Base-by-base conservation (phyloP, 2,113 vertebrate genomes). In the Alces alces region DNA sequence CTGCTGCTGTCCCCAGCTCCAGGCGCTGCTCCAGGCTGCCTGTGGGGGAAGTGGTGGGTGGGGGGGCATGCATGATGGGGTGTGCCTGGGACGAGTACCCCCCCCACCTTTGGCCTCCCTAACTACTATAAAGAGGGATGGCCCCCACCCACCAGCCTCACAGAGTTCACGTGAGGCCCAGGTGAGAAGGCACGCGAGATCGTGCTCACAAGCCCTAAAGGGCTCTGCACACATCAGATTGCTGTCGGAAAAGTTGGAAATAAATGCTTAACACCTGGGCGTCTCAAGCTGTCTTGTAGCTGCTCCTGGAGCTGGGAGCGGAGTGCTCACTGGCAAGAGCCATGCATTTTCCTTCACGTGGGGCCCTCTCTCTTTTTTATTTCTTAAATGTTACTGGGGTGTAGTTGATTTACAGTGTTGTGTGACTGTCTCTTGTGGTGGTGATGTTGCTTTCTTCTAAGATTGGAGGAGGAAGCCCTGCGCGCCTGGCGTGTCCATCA, bases 261-360 rank as follows among this genome's bases (percentile, higher is more conserved):
- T n/a, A 17, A 13, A 33, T 52, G 7, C 50, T 3, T 9, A 15
- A 36, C 27, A 25, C 39, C 19, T n/a, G 17, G 27, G 27, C 3
- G 4, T 28, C 43, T 15, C 27, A 3, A 50, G 58, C 33, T 50
- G 9, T 17, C 47, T 61, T 14, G 3, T 43, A 30, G 50, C 90
- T 52, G 19, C 33, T 43, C 28, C 55, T 3, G 43, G 43, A 28
- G n/a, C 25, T 13, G 5, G 21, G 52, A 28, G 15, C 36, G 0
- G 16, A 1, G 4, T 50, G 70, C 82, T 61, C 0, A 0, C 0
- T 61, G 55, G 21, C 6, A 1, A 2, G 2, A 28, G 43, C 9
- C 8, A 6, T 61, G 43, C 3, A 0, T 27, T 52, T 58, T 73
- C n/a, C 50, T 52, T 54, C 39, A 61, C 1, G 0, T 27, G 1